phyloP scores from a whole-genome alignment of 2,888 invertebrate genomes.

The Agrochola litura region DNA sequence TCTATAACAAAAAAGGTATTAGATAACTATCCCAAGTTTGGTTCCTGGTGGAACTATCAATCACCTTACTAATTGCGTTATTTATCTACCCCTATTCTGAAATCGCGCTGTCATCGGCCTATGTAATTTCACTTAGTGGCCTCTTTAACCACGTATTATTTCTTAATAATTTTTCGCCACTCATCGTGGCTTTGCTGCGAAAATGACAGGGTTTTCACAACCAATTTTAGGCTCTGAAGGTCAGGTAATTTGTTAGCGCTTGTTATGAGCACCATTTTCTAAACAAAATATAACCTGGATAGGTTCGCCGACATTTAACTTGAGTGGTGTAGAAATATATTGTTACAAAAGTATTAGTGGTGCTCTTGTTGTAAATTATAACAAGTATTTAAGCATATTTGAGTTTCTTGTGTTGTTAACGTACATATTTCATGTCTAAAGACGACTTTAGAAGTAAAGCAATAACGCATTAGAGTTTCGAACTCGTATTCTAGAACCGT shows the following conservation, averaged over 20 bases:
- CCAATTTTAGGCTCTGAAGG: constrained; percentile 34
- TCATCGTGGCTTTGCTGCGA: constrained; percentile 70
- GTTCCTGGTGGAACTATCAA: constrained; percentile 81
- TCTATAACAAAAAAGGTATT: constrained; percentile 71
- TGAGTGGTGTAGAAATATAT: constrained; percentile 17
- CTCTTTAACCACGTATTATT: constrained; percentile 79
- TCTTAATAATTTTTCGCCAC: constrained; percentile 77
- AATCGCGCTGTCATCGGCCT: constrained; percentile 84
- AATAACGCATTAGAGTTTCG: constrained; percentile 65
- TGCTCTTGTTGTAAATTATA: constrained; percentile 43
- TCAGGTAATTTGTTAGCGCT: constrained; percentile 25
- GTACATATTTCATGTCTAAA: constrained; percentile 55
- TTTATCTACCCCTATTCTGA: constrained; percentile 83
- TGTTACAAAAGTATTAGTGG: constrained; percentile 41
- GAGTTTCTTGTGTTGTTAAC: constrained; percentile 53
- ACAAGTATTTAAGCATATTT: constrained; percentile 34
- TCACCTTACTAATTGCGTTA: constrained; percentile 86
- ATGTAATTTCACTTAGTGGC: constrained; percentile 86
- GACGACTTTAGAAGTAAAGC: constrained; percentile 62
- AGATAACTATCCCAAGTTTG: constrained; percentile 67
- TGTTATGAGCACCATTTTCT: constrained; percentile 32
- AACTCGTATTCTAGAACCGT: constrained; percentile 63
- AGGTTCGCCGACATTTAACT: constrained; percentile 24
- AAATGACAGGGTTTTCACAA: constrained; percentile 69
- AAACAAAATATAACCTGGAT: constrained; percentile 21